Conservation (phyloP, 2,113 vertebrate genomes). For the Plectropomus leopardus region DNA sequence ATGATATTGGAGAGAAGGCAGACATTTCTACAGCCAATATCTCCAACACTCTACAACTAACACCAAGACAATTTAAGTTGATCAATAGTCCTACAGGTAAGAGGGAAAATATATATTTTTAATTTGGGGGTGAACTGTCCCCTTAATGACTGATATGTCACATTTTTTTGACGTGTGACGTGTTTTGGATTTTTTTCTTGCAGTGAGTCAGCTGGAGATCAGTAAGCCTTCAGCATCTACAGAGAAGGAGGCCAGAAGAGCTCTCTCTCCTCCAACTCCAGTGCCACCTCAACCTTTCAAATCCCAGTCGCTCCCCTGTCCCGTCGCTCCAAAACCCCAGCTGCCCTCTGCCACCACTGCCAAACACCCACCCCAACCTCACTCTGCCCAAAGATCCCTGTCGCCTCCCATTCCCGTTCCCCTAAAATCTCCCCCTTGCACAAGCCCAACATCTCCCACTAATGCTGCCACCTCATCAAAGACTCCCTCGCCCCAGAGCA, state of each 20-base stretch:
- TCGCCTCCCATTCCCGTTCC: conserved; percentile 46
- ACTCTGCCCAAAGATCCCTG: conserved; percentile 50
- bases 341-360: not conserved
- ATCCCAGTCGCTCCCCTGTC: conserved; percentile 38
- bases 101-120: too few relatives aligned
- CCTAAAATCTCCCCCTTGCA: conserved; percentile 29
- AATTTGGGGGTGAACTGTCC: too few relatives aligned
- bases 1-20: too few relatives aligned
- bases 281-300: conserved; percentile 66
- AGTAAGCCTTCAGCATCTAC: conserved; percentile 49
- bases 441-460: conserved; percentile 1
- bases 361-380: conserved; percentile 68
- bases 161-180: not conserved
- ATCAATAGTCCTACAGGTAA: too few relatives aligned
- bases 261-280: conserved; percentile 62
- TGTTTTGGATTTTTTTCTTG: not conserved
- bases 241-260: conserved; percentile 74
- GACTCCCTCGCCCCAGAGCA: conserved; percentile 1
- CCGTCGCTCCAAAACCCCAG: conserved; percentile 58
- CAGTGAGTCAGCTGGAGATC: conserved; percentile 78
- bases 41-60: too few relatives aligned
- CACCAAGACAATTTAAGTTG: too few relatives aligned
- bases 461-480: conserved; percentile 44
- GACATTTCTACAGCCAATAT: too few relatives aligned
- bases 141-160: not conserved